Percentiles rank a stretch among this genome's conserved stretches.
Conservation (phyloP, 2,888 invertebrate genomes). For the Lathronympha strigana region DNA sequence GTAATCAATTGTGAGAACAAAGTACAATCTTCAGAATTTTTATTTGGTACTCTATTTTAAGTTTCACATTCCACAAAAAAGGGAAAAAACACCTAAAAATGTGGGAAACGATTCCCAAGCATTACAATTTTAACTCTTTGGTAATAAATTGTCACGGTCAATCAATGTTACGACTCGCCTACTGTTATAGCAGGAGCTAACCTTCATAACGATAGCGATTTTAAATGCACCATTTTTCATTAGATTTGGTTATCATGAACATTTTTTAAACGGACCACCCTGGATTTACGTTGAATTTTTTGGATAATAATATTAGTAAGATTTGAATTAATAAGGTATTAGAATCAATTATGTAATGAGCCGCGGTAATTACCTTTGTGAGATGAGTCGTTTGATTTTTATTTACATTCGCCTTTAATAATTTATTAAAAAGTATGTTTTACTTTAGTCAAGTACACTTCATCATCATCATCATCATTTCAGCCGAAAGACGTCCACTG, state of each 20-base stretch:
- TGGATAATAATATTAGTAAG: constrained; percentile 53
- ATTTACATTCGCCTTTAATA: constrained; percentile 1
- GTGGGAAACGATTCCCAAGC: constrained; percentile 16
- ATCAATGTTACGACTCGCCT: constrained; percentile 64
- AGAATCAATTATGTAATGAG: constrained; percentile 65
- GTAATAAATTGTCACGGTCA: constrained; percentile 72
- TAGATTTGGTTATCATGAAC: constrained; percentile 50
- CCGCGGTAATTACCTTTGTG: constrained; percentile 56
- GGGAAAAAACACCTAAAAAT: background rate
- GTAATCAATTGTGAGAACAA: no score
- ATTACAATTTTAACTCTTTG: constrained; percentile 43
- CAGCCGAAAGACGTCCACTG: no score
- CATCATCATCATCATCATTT: no score
- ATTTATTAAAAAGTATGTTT: background rate
- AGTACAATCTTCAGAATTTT: no score
- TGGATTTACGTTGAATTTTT: constrained; percentile 47
- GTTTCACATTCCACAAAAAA: background rate
- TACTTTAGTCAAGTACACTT: no score
- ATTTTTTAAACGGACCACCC: constrained; percentile 67
- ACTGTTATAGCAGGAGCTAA: constrained; percentile 65
- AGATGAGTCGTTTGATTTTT: constrained; percentile 27
- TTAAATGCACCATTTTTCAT: constrained; percentile 61
- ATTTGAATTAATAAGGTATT: constrained; percentile 73
- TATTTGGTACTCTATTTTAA: no score
- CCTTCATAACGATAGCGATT: constrained; percentile 64